These are phyloP conservation scores for Choreutis nemorana DNA, from an alignment of 2,888 invertebrate genomes.

Conservation along the genomic window DNA sequence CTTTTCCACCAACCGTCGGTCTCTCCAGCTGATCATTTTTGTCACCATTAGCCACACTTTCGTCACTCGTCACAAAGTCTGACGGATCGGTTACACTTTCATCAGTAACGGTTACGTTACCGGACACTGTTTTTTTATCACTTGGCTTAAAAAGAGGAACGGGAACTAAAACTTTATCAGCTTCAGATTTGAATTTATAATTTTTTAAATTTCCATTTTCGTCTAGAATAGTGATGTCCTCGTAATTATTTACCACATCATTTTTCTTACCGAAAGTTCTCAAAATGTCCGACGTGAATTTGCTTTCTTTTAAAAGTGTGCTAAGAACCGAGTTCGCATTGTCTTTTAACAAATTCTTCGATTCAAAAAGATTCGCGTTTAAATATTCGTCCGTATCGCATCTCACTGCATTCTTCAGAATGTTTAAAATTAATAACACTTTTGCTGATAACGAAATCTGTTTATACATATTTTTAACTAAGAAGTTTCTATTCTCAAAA, in stretches of 20 bases:
- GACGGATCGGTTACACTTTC: slow-evolving; percentile 15
- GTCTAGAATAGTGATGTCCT: slow-evolving; percentile 46
- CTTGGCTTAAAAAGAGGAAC: slow-evolving; percentile 15
- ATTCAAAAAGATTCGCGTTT: slow-evolving; percentile 25
- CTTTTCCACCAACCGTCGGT: slow-evolving; percentile 13
- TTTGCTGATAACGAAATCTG: slow-evolving; percentile 13
- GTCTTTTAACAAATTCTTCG: slow-evolving; percentile 26
- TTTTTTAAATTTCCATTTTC: slow-evolving; percentile 38
- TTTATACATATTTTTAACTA: slow-evolving; percentile 12
- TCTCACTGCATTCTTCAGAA: slow-evolving; percentile 15
- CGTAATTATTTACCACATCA: slow-evolving; percentile 35
- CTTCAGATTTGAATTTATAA: slow-evolving; percentile 39
- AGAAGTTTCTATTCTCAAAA: too few relatives aligned
- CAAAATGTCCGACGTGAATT: slow-evolving; percentile 26
- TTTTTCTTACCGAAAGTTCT: slow-evolving; percentile 23
- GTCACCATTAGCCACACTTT: slow-evolving; percentile 11
- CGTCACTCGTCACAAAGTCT: slow-evolving; percentile 10
- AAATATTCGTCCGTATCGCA: slow-evolving; percentile 18
- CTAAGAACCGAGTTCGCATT: slow-evolving; percentile 19
- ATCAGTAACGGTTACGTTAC: slow-evolving; percentile 8
- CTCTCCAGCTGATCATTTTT: slow-evolving; percentile 10
- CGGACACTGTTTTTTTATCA: too few relatives aligned
- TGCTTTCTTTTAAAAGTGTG: slow-evolving; percentile 28
- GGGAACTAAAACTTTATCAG: slow-evolving; percentile 17
- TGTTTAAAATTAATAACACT: slow-evolving; percentile 20